Evolutionary conservation across 2,113 vertebrate species (phyloP).

Genomic region (Ailurus styani): DNA sequence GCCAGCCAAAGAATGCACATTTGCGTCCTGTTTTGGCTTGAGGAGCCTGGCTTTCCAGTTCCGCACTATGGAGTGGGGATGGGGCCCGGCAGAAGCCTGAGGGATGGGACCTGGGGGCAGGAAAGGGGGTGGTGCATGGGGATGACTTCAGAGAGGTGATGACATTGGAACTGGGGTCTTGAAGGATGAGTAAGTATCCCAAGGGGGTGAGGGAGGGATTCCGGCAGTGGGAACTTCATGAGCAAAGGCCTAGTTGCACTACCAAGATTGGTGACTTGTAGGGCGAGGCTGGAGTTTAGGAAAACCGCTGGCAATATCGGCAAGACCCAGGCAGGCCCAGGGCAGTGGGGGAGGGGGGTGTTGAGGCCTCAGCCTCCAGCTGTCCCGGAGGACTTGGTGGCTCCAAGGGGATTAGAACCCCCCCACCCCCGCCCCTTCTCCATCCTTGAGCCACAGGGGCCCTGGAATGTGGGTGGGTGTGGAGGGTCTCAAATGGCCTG

Average conservation of each 20-base stretch:
- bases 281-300: not conserved
- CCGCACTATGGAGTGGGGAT: accelerated
- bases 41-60: not conserved
- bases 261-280: not conserved
- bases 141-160: conserved; percentile 38
- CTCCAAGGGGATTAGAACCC: not conserved
- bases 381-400: not conserved
- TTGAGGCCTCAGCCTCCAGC: not conserved
- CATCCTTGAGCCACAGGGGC: not conserved
- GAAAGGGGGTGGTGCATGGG: not conserved
- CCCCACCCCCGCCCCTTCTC: not conserved
- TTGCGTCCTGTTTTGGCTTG: not conserved
- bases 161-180: not conserved
- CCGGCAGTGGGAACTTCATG: not conserved
- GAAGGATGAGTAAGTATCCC: conserved; percentile 38
- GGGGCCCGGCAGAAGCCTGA: not conserved
- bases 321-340: not conserved
- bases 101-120: not conserved
- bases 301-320: not conserved
- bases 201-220: not conserved
- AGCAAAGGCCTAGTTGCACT: not conserved
- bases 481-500: not conserved
- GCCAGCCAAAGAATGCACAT: not conserved
- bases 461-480: not conserved
- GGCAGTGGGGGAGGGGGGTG: not conserved